These are phyloP conservation scores for Dasypogon diadema DNA, from an alignment of 2,888 invertebrate genomes.

Conservation along the genomic window DNA sequence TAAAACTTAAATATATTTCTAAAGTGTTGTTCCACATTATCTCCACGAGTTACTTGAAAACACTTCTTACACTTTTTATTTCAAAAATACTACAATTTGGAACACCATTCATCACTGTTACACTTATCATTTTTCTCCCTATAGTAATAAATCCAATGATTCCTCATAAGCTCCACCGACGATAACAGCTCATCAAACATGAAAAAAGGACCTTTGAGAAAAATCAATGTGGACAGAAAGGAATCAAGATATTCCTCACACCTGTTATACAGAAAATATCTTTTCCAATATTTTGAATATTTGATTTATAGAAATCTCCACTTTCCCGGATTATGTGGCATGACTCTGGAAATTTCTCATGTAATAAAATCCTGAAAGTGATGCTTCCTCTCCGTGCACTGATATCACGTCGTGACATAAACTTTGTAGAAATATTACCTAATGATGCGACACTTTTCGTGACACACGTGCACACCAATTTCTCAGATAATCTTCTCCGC, in stretches of 20 bases:
- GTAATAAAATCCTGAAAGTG: conserved; percentile 2
- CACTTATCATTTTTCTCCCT: too few species aligned
- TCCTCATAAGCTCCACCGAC: too few species aligned
- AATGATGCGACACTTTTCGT: conserved; percentile 13
- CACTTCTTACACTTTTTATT: too few species aligned
- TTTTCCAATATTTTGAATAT: conserved; percentile 24
- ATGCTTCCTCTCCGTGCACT: neutral
- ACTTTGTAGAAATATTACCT: conserved; percentile 6
- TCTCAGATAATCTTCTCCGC: conserved; percentile 1
- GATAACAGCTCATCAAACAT: neutral
- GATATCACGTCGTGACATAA: conserved; percentile 2
- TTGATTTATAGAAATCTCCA: conserved; percentile 3
- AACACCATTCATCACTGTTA: too few species aligned
- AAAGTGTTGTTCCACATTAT: too few species aligned
- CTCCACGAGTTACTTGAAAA: too few species aligned
- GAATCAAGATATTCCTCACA: neutral
- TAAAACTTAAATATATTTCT: too few species aligned
- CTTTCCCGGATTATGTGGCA: neutral
- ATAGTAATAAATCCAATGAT: too few species aligned
- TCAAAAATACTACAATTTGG: too few species aligned
- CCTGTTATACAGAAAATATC: neutral
- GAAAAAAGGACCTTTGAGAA: neutral
- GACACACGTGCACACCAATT: neutral
- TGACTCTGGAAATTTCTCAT: neutral
- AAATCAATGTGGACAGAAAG: neutral